Evolutionary conservation across 2,888 invertebrate species (phyloP).

Genomic region (Phortica okadai): DNA sequence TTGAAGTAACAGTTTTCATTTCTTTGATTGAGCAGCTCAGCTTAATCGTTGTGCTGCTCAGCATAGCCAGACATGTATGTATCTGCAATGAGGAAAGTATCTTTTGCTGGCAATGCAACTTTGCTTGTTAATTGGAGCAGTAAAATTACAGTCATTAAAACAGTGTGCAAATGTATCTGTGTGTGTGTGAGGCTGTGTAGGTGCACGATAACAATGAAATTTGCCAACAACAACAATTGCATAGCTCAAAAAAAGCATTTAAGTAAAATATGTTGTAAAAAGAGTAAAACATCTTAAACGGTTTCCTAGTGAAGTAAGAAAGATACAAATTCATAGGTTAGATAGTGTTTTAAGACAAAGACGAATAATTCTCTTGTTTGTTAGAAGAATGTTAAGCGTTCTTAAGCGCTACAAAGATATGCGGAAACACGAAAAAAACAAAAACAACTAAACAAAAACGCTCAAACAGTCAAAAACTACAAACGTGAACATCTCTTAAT

Average conservation of each 20-base stretch:
- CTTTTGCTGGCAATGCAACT: slow-evolving; percentile 8
- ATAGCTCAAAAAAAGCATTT: not conserved
- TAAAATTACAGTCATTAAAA: slow-evolving; percentile 33
- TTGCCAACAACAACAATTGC: slow-evolving; percentile 2
- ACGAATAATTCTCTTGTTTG: too few relatives aligned
- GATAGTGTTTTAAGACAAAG: too few relatives aligned
- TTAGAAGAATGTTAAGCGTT: too few relatives aligned
- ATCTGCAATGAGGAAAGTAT: slow-evolving; percentile 16
- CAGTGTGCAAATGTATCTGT: not conserved
- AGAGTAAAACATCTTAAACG: not conserved
- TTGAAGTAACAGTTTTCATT: not conserved
- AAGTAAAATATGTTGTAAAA: not conserved
- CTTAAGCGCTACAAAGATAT: too few relatives aligned
- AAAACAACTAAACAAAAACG: not conserved
- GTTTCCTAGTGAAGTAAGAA: too few relatives aligned
- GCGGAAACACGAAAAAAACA: not conserved
- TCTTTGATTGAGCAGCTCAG: not conserved
- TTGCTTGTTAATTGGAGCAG: slow-evolving; percentile 36
- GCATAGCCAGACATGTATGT: not conserved
- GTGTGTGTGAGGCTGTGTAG: not conserved
- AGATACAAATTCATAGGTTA: too few relatives aligned
- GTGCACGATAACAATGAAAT: not conserved
- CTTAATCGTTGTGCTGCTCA: not conserved
- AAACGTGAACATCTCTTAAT: not conserved
- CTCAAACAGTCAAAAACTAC: not conserved